Percentiles rank a stretch among this genome's conserved stretches.
phyloP scores from a whole-genome alignment of 37 sponge, comb jelly and placozoan species.

The Petrosia ficiformis region DNA sequence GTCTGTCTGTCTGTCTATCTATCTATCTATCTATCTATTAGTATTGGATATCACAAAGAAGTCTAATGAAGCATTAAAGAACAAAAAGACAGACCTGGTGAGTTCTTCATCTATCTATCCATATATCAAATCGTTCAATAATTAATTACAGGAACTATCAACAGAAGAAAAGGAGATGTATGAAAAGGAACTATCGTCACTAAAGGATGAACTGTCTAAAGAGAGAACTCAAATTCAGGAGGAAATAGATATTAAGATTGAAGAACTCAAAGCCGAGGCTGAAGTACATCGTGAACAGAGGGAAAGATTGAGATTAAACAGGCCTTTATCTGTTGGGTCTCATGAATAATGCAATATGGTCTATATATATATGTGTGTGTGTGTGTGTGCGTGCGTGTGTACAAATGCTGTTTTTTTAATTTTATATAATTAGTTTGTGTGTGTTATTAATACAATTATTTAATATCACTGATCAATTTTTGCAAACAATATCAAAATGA shows the following conservation, averaged over 20 bases:
- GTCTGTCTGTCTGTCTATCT: too few relatives aligned
- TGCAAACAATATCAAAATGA: too few relatives aligned
- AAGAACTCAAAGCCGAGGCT: slow-evolving; percentile 1
- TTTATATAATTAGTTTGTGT: too few relatives aligned
- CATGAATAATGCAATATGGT: too few relatives aligned
- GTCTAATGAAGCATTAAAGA: slow-evolving; percentile 6
- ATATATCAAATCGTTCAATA: background rate
- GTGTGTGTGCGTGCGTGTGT: too few relatives aligned
- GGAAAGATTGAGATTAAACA: background rate
- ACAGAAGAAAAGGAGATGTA: background rate
- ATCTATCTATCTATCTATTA: background rate
- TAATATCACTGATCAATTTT: too few relatives aligned
- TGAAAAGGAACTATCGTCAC: background rate
- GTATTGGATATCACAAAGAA: background rate
- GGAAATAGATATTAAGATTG: background rate
- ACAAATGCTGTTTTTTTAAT: too few relatives aligned
- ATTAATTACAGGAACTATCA: background rate
- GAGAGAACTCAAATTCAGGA: slow-evolving; percentile 20
- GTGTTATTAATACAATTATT: too few relatives aligned
- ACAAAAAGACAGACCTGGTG: slow-evolving; percentile 16
- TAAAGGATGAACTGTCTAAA: slow-evolving; percentile 10
- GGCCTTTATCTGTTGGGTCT: background rate
- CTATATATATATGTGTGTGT: too few relatives aligned
- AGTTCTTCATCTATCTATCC: background rate
- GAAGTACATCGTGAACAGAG: background rate